These are phyloP conservation scores for Lingula anatina DNA, from an alignment of 2,888 invertebrate species.

Conservation along the genomic window DNA sequence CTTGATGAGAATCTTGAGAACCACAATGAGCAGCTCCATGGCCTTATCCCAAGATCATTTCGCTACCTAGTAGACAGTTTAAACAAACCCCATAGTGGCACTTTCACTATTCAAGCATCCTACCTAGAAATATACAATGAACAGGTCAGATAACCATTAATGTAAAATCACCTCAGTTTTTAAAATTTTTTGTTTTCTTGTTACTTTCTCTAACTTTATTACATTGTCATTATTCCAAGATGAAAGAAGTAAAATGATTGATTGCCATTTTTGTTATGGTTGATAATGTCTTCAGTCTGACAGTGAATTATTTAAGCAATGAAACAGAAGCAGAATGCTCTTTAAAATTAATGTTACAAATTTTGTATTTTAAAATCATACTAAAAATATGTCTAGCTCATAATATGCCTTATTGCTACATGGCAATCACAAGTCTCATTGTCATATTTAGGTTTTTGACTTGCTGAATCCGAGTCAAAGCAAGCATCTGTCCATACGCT, in stretches of 20 bases:
- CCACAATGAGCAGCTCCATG: too few relatives aligned
- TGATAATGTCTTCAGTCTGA: not conserved
- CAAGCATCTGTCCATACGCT: slow-evolving; percentile 76
- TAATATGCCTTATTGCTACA: too few relatives aligned
- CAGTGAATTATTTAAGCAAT: not conserved
- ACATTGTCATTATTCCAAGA: too few relatives aligned
- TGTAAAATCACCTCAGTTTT: too few relatives aligned
- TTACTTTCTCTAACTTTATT: too few relatives aligned
- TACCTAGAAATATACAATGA: slow-evolving; percentile 96
- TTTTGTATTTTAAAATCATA: too few relatives aligned
- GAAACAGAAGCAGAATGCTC: not conserved
- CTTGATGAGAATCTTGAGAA: too few relatives aligned
- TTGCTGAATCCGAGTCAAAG: slow-evolving; percentile 81
- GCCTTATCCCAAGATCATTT: not conserved
- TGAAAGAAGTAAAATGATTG: too few relatives aligned
- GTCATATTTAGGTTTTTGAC: slow-evolving; percentile 74
- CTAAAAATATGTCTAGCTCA: too few relatives aligned
- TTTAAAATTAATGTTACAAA: not conserved
- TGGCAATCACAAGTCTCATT: too few relatives aligned
- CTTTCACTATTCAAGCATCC: slow-evolving; percentile 84
- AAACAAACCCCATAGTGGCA: slow-evolving; percentile 64
- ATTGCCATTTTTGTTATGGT: not conserved
- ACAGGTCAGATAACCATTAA: slow-evolving; percentile 66
- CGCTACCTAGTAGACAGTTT: slow-evolving; percentile 62
- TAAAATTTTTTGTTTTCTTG: too few relatives aligned